Conservation (phyloP, 2,797 vertebrate species). For the Sebastes kiyomatsui region DNA sequence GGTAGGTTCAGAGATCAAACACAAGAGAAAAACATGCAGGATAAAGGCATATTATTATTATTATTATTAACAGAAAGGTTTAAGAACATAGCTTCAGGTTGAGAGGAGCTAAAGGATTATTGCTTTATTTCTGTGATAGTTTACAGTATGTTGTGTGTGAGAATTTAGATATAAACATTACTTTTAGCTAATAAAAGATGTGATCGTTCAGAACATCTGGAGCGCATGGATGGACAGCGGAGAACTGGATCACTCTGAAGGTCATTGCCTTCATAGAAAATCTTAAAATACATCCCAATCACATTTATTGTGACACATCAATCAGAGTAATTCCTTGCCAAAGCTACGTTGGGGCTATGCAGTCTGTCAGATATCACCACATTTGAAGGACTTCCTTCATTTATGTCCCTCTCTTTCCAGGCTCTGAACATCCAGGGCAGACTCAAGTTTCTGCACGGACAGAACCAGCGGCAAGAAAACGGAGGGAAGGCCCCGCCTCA, state of each 20-base stretch:
- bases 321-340: background rate
- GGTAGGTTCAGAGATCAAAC: constrained; percentile 64
- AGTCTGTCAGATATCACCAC: background rate
- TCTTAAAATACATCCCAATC: background rate
- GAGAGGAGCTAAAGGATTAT: background rate
- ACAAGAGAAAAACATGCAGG: background rate
- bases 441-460: constrained; percentile 85
- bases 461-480: constrained; percentile 74
- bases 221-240: background rate
- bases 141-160: background rate
- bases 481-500: constrained; percentile 68
- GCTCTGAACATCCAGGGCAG: constrained; percentile 83
- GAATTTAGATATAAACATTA: background rate
- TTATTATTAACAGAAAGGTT: too few species aligned
- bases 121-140: background rate
- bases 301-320: background rate
- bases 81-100: background rate
- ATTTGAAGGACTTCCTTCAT: background rate
- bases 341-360: background rate
- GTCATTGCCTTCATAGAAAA: background rate
- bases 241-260: background rate
- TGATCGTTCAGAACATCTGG: background rate
- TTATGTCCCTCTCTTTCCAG: constrained; percentile 50
- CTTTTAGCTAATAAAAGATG: background rate
- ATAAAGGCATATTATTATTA: too few species aligned